phyloP scores from a whole-genome alignment of 2,797 vertebrate species.

The Coluber constrictor region DNA sequence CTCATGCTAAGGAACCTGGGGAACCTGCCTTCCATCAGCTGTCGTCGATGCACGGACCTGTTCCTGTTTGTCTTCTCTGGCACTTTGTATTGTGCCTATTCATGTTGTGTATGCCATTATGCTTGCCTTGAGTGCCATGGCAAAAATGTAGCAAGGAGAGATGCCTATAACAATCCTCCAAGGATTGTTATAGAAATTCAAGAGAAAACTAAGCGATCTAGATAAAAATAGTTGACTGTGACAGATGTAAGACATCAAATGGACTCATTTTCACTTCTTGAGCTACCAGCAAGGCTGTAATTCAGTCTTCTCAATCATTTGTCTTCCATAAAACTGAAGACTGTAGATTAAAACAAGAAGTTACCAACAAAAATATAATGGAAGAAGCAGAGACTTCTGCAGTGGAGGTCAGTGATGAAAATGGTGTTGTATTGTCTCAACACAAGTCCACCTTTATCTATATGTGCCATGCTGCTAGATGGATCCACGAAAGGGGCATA shows the following conservation, averaged over 20 bases:
- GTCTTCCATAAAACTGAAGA: neutral
- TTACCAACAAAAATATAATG: neutral
- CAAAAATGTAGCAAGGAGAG: neutral
- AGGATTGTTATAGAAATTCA: no score
- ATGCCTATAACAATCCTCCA: neutral
- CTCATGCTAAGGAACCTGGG: no score
- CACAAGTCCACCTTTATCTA: neutral
- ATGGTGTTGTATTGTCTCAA: neutral
- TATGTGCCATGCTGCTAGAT: neutral
- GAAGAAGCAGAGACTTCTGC: neutral
- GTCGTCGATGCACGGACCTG: no score
- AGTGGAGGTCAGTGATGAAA: neutral
- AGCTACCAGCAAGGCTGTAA: neutral
- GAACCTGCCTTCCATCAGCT: neutral
- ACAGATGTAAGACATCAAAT: neutral
- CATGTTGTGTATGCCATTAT: neutral
- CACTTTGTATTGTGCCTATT: neutral
- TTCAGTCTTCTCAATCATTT: neutral
- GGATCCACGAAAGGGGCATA: neutral
- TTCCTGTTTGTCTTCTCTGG: neutral
- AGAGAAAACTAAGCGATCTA: neutral
- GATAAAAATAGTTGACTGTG: neutral
- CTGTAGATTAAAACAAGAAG: neutral
- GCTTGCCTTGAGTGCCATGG: neutral
- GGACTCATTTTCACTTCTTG: neutral